Evolutionary conservation across 2,113 vertebrate species (phyloP).

Genomic region (Megaptera novaeangliae): DNA sequence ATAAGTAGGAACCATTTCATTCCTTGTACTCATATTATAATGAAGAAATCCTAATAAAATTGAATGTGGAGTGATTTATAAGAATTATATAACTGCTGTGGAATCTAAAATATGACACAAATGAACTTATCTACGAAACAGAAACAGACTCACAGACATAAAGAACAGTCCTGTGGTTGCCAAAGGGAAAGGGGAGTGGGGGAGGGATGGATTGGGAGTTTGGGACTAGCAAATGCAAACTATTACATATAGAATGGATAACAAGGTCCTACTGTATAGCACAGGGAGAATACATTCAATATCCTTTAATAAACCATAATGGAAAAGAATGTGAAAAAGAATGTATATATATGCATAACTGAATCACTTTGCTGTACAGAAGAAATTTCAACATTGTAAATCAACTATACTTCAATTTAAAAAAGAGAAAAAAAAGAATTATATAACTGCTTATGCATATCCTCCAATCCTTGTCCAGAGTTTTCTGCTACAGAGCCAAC

Average conservation of each 20-base stretch:
- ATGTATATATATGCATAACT: neutral
- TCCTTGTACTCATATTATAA: neutral
- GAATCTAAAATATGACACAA: neutral
- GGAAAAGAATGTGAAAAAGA: neutral
- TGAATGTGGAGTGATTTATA: neutral
- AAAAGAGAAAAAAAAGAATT: neutral
- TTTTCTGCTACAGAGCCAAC: neutral
- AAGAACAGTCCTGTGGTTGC: neutral
- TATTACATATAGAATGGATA: too few species aligned
- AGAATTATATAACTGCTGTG: neutral
- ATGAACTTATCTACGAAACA: neutral
- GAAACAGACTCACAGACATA: neutral
- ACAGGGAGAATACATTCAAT: neutral
- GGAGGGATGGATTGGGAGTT: neutral
- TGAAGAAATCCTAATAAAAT: neutral
- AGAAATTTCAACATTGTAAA: neutral
- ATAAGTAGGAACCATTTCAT: neutral
- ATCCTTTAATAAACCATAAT: neutral
- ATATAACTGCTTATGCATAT: neutral
- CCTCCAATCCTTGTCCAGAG: neutral
- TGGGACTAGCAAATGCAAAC: neutral
- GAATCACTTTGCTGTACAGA: neutral
- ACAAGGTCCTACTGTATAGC: neutral
- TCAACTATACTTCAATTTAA: neutral
- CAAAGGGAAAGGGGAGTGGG: neutral